Base-by-base conservation (phyloP, 2,113 vertebrate genomes). In the Monopterus albus region DNA sequence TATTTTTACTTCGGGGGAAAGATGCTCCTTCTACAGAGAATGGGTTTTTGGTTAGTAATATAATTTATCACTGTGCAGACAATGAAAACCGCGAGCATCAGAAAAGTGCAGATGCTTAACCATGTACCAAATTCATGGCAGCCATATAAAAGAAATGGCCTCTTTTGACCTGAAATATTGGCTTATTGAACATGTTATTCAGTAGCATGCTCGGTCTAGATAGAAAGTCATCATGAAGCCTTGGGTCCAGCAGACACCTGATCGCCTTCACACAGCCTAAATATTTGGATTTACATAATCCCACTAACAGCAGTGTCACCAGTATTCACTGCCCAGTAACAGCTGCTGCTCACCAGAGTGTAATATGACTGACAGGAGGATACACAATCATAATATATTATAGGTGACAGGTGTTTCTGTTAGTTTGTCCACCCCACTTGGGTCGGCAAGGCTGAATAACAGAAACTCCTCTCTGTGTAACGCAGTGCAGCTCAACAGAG, bases 231-330 rank as follows among this genome's bases (percentile, higher is more conserved):
- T 78, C 67, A 64, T 3, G 10, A 31, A 18, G 0, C 25, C n/a
- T 42, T 6, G 11, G 46, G 31, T 63, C 49, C 26, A 15, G 43
- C 69, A 18, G 82, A 82, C 7, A 84, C 76, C 63, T 36, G 68
- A 86, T 81, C 74, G 72, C 56, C 12, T 56, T 20, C 49, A 20
- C 46, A 6, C 66, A 81, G 78, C 46, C 79, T 83, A 84, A 89
- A 87, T 83, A 86, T 87, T 86, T 85, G 62, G 72, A 35, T 75
- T 63, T 3, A 55, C 35, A 52, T 50, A 72, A 87, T 85, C 81
- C 63, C 76, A 62, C 68, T 53, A 72, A 31, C 29, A 31, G 29
- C 29, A 31, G 29, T 31, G 8, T 79, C 49, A 77, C 39, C 63
- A 46, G 58, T 73, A 64, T 42, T 47, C 23, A 7, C 12, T 11